phyloP scores from a whole-genome alignment of 2,113 vertebrate genomes.

The Cebus imitator region DNA sequence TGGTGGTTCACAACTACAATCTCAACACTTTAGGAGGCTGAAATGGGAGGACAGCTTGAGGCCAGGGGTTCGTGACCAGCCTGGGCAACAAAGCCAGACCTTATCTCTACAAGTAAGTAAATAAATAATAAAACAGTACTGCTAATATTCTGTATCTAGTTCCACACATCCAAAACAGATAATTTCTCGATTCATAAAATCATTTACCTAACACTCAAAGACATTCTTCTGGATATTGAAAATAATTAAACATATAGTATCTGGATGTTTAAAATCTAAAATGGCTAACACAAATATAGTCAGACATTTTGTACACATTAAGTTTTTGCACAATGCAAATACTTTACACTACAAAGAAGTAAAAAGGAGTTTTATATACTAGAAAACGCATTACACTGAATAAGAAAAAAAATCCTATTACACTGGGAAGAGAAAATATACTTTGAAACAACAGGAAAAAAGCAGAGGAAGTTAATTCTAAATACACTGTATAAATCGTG shows the following conservation, averaged over 20 bases:
- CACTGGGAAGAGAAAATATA: background rate
- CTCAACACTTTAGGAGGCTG: too few species aligned
- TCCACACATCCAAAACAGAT: background rate
- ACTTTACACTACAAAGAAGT: background rate
- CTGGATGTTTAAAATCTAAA: background rate
- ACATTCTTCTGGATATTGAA: conserved; percentile 7
- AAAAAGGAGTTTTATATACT: background rate
- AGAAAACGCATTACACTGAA: background rate
- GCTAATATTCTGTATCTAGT: background rate
- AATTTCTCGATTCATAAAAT: background rate
- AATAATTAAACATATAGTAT: conserved; percentile 1
- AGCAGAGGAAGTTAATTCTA: background rate
- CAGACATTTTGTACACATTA: background rate
- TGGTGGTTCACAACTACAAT: too few species aligned
- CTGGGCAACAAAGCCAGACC: too few species aligned
- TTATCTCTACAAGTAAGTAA: too few species aligned
- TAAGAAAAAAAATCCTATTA: background rate
- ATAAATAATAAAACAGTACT: too few species aligned
- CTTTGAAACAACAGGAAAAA: background rate
- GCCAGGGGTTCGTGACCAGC: too few species aligned
- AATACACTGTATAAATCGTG: background rate
- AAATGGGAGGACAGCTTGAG: too few species aligned
- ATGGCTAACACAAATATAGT: background rate
- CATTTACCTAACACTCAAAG: background rate
- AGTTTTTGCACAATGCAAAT: background rate